Evolutionary conservation across 2,797 vertebrate genomes (phyloP), one percentile per base, ranked within the genome.

Genomic region (Remorina albescens): DNA sequence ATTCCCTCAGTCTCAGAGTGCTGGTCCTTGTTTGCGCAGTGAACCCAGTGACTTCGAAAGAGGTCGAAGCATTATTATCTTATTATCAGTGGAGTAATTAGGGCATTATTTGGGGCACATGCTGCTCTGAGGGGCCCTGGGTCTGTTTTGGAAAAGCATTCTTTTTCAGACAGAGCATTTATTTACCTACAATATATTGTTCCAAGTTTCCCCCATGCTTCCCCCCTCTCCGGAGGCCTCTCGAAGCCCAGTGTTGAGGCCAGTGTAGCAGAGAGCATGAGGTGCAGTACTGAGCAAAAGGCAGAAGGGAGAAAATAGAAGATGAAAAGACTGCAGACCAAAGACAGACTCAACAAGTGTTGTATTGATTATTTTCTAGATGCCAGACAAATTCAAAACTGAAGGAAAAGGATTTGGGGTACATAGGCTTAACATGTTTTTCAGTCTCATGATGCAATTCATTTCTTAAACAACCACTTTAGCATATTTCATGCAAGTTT

Each of bases 141-240:
- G 82, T 86, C 72, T 92, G 89, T 89, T 93, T 92, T 81, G 84
- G 79, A 91, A 94, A 90, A 61, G 71, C 86, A 84, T 90, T 91
- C 86, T 93, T 92, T 85, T 92, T 92, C 88, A 90, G 83, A 89
- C 80, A 90, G 88, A 91, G 89, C 91, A 94, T 94, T 95, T 95
- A 93, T 95, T 94, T 94, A 94, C 92, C 93, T 92, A 92, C 89
- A 92, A 90, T 78, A 85, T 71, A 87, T 89, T 89, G 84, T 88
- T 93, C 91, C 93, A 93, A 93, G 88, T 94, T 93, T 89, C 83
- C 88, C 86, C 81, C 72, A 60, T 76, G 53, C 90, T 81, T 79
- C 53, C 74, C 89, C 90, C 91, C 92, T 88, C 89, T 87, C 78
- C 47, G 16, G 74, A 81, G 93, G 94, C 93, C 93, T 91, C 93